Conservation (phyloP, 1,140 invertebrate genomes). For the Anastrepha ludens region DNA sequence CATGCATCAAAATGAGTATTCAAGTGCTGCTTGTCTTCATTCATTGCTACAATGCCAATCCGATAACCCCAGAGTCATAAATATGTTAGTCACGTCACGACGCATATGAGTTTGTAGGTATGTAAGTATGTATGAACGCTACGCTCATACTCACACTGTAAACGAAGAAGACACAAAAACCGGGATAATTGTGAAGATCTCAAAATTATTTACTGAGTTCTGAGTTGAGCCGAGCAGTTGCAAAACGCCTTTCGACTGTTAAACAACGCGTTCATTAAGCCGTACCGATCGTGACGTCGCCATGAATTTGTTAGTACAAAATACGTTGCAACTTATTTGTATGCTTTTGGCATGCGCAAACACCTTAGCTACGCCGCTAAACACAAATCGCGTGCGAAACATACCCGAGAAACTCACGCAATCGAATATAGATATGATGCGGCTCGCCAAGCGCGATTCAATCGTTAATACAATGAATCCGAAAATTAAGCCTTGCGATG, state of each 20-base stretch:
- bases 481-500: conserved; percentile 77
- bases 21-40: neutral
- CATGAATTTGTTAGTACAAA: conserved; percentile 2
- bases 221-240: conserved; percentile 17
- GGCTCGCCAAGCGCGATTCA: conserved; percentile 61
- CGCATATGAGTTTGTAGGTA: neutral
- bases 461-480: conserved; percentile 74
- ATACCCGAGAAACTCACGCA: neutral
- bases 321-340: conserved; percentile 20
- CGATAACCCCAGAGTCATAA: conserved; percentile 5
- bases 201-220: neutral
- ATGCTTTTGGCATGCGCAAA: conserved; percentile 2
- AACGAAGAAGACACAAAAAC: neutral
- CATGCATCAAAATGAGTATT: too few relatives aligned
- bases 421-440: conserved; percentile 54
- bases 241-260: neutral
- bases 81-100: conserved; percentile 5
- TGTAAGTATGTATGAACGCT: neutral
- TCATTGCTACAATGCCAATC: conserved; percentile 24
- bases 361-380: neutral
- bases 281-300: neutral
- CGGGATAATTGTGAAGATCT: neutral
- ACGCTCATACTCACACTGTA: neutral
- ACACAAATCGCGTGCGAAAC: neutral
- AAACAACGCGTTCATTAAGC: neutral